Percentiles rank a stretch among this genome's conserved stretches.
Evolutionary conservation across 2,888 invertebrate genomes (phyloP).

Genomic region (Limenitis camilla): DNA sequence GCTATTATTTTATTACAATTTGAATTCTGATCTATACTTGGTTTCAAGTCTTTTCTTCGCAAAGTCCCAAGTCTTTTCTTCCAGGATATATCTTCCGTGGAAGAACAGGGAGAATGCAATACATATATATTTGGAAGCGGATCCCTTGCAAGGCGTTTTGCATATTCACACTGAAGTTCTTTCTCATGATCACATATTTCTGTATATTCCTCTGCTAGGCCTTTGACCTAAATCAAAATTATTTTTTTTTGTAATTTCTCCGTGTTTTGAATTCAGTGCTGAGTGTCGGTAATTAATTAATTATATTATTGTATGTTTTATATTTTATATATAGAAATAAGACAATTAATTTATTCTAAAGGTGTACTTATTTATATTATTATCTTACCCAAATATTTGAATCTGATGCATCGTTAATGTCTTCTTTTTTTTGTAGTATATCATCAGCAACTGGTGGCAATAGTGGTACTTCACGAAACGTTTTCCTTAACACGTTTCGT

Average conservation of each 20-base stretch:
- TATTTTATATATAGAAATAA: too few species aligned
- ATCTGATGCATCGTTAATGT: too few species aligned
- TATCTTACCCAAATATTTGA: too few species aligned
- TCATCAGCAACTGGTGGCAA: slow-evolving; percentile 29
- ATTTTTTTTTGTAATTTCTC: neutral
- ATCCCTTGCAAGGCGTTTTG: slow-evolving; percentile 33
- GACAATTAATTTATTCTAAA: too few species aligned
- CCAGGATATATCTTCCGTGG: slow-evolving; percentile 19
- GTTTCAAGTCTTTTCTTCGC: slow-evolving; percentile 37
- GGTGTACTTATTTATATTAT: too few species aligned
- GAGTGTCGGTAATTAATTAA: too few species aligned
- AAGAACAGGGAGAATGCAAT: slow-evolving; percentile 21
- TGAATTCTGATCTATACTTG: slow-evolving; percentile 29
- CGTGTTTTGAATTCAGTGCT: too few species aligned
- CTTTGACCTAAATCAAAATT: neutral
- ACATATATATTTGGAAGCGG: slow-evolving; percentile 41
- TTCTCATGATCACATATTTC: slow-evolving; percentile 29
- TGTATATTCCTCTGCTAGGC: slow-evolving; percentile 9
- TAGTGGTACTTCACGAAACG: slow-evolving; percentile 42
- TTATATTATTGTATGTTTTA: too few species aligned
- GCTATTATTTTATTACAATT: too few species aligned
- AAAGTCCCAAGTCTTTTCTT: slow-evolving; percentile 30
- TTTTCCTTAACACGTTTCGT: slow-evolving; percentile 42
- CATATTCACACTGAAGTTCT: slow-evolving; percentile 39
- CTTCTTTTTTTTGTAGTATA: too few species aligned